A percentile compares a stretch with the other conserved stretches of the same genome.
Conservation (phyloP, 30 jellyfish, hydroid and myxozoan species). For the Aurelia sp. region DNA sequence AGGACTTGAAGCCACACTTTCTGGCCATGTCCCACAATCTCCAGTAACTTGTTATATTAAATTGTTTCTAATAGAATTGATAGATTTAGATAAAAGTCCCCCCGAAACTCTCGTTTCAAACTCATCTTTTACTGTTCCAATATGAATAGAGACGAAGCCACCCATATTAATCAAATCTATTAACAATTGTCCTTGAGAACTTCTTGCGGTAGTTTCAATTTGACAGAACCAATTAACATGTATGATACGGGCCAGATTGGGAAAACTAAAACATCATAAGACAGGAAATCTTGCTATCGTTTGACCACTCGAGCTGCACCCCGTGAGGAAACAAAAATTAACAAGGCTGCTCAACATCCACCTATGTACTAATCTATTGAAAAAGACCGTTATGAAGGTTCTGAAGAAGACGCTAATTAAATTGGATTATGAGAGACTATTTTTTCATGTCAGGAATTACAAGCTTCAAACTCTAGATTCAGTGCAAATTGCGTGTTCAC, state of each 20-base stretch:
- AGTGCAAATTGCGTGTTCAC: too few relatives aligned
- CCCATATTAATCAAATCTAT: too few relatives aligned
- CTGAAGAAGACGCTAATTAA: constrained; percentile 5
- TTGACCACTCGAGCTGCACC: constrained; percentile 3
- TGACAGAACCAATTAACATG: constrained; percentile 2
- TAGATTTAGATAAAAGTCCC: background rate
- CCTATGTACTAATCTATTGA: background rate
- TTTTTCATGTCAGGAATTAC: background rate
- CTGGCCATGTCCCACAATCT: too few relatives aligned
- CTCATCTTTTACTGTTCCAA: too few relatives aligned
- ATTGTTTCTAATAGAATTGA: background rate
- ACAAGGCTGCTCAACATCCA: background rate
- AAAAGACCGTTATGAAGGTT: background rate
- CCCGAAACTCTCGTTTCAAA: background rate
- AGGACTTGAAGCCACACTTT: too few relatives aligned
- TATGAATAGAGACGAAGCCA: too few relatives aligned
- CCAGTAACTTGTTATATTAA: too few relatives aligned
- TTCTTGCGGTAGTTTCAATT: background rate
- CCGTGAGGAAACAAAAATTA: constrained; percentile 7
- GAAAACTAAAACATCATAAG: background rate
- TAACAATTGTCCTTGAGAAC: too few relatives aligned
- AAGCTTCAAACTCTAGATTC: too few relatives aligned
- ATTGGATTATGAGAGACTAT: background rate
- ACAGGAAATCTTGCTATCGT: constrained; percentile 9
- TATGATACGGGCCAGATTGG: background rate